These are phyloP conservation scores for Hyposmocoma kahamanoa DNA, from an alignment of 1,140 invertebrate species.

Conservation along the genomic window DNA sequence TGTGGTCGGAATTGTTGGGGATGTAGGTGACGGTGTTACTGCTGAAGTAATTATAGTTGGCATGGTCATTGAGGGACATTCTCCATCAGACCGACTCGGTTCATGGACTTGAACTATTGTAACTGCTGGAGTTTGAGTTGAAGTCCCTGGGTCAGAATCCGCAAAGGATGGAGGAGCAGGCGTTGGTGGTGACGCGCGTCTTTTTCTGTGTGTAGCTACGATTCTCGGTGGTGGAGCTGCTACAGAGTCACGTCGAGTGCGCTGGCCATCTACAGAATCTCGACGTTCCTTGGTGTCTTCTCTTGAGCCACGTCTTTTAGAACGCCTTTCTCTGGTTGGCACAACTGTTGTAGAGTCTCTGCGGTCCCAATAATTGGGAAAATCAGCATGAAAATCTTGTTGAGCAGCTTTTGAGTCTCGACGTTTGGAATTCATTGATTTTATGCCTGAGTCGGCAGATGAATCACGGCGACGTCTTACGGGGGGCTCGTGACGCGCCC, in stretches of 20 bases:
- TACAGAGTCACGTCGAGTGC: constrained; percentile 77
- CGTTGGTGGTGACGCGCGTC: constrained; percentile 77
- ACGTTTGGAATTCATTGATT: constrained; percentile 81
- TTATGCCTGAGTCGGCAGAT: constrained; percentile 87
- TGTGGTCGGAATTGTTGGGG: constrained; percentile 74
- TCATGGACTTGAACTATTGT: constrained; percentile 63
- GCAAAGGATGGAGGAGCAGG: constrained; percentile 83
- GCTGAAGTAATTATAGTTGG: constrained; percentile 88
- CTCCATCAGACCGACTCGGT: constrained; percentile 69
- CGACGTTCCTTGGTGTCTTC: constrained; percentile 63
- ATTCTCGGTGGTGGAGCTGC: constrained; percentile 76
- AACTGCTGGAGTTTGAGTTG: constrained; percentile 66
- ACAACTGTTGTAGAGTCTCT: constrained; percentile 73
- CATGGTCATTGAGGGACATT: constrained; percentile 79
- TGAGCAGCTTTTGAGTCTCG: constrained; percentile 80
- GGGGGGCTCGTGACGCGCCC: constrained; percentile 77
- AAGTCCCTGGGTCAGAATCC: constrained; percentile 80
- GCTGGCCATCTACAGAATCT: constrained; percentile 57
- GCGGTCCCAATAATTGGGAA: constrained; percentile 81
- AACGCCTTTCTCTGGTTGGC: constrained; percentile 57
- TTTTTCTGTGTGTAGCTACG: constrained; percentile 76
- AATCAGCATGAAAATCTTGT: constrained; percentile 81
- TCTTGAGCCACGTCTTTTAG: constrained; percentile 73
- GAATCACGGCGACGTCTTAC: constrained; percentile 83
- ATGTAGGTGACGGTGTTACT: constrained; percentile 85